Evolutionary conservation across 2,888 invertebrate genomes (phyloP), one percentile per base, ranked within the genome.

Genomic region (Acronicta leporina): DNA sequence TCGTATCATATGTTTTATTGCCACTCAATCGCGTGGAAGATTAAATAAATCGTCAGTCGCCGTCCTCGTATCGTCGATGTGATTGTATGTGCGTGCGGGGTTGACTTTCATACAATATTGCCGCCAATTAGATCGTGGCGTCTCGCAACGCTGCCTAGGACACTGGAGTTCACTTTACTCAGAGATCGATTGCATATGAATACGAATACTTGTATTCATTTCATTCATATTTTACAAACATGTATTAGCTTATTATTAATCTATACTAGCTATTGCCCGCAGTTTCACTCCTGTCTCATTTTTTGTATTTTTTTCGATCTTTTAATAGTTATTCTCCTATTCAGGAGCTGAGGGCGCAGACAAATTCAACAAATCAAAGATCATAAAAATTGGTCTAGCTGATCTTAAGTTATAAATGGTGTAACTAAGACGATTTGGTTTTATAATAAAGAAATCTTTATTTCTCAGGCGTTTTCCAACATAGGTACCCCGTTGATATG

Each of bases 11-110:
- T 87, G 85, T 88, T 88, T 88, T 84, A 86, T 86, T 87, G 87
- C 76, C 75, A 75, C 80, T 87, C 83, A 86, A 84, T 87, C 83
- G 81, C 68, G 63, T 78, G 73, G 75, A 70, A 86, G 87, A 88
- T 90, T 85, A 85, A 88, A 89, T 91, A 85, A 86, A 87, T 85
- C 82, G 81, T 75, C 78, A 70, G 75, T 81, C 79, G 82, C 83
- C 87, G 86, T 83, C 73, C 77, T 80, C 77, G 67, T 66, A 73
- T 76, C 74, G 80, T 73, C 58, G 63, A 70, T 75, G 68, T 72
- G 64, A 75, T 63, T 74, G 77, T 75, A 59, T 63, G 66, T 74
- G 73, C 74, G 73, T 78, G 77, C 73, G 68, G 81, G 68, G 73
- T 75, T 79, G 70, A 79, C 77, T 83, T 83, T 80, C 80, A 75